phyloP scores from a whole-genome alignment of 2,113 vertebrate species.

The Chloebia gouldiae region DNA sequence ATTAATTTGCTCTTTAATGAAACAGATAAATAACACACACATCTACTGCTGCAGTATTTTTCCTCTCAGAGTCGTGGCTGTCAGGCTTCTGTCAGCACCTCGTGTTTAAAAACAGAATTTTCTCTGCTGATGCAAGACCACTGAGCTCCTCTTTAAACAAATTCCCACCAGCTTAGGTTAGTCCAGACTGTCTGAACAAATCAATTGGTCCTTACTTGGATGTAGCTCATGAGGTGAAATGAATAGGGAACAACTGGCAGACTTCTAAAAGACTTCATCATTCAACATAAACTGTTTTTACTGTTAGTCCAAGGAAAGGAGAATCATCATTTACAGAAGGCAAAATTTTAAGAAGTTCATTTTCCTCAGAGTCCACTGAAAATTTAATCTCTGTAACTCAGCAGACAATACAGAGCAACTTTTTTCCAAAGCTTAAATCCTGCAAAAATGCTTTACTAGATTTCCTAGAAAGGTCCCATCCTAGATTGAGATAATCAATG shows the following conservation, averaged over 20 bases:
- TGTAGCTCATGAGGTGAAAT: not conserved
- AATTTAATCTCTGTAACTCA: not conserved
- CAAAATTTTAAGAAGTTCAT: not conserved
- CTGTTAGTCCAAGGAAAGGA: not conserved
- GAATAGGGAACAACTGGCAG: not conserved
- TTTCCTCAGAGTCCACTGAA: not conserved
- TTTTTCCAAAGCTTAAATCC: not conserved
- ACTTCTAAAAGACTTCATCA: not conserved
- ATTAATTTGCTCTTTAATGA: conserved; percentile 45
- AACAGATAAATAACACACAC: conserved; percentile 12
- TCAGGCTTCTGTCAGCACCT: conserved; percentile 28
- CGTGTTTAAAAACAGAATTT: not conserved
- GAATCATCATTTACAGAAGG: not conserved
- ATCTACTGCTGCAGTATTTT: not conserved
- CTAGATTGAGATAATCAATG: not conserved
- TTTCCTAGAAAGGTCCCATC: not conserved
- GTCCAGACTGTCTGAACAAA: not conserved
- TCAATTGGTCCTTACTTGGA: not conserved
- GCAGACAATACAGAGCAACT: not conserved
- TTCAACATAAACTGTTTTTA: not conserved
- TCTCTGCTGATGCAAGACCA: not conserved
- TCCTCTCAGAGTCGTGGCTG: not conserved
- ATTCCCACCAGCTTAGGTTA: not conserved
- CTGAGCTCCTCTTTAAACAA: not conserved
- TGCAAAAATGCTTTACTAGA: not conserved